phyloP scores from a whole-genome alignment of 2,113 vertebrate species.

The Saguinus midas region DNA sequence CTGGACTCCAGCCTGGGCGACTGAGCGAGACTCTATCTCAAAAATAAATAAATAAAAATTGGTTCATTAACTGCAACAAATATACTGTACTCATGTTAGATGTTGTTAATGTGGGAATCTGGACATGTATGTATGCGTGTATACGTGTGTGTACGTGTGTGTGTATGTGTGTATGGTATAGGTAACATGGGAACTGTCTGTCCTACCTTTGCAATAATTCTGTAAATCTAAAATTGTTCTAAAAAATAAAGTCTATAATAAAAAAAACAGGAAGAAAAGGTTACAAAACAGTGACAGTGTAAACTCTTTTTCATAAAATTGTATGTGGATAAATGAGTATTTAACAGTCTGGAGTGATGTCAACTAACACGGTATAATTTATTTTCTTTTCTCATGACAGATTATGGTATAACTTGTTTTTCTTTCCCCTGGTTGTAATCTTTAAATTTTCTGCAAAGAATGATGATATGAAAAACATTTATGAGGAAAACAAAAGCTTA shows the following conservation, averaged over 20 bases:
- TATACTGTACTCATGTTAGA: neutral
- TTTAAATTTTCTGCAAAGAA: slow-evolving; percentile 7
- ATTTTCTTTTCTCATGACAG: neutral
- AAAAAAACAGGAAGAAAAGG: neutral
- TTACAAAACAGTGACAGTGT: neutral
- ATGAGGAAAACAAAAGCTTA: slow-evolving; percentile 13
- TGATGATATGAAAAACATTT: neutral
- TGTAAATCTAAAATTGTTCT: neutral
- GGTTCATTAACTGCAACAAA: neutral
- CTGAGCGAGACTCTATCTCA: too few relatives aligned
- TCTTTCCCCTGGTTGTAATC: neutral
- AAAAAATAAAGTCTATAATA: neutral
- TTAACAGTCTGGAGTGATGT: neutral
- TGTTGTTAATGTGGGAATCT: neutral
- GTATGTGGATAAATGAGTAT: neutral
- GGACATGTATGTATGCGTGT: neutral
- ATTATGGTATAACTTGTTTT: neutral
- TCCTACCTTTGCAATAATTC: neutral
- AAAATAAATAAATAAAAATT: neutral
- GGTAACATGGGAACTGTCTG: neutral
- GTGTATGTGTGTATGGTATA: neutral
- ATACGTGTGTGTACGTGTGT: neutral
- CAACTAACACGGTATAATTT: neutral
- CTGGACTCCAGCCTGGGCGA: too few relatives aligned
- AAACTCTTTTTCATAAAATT: neutral